A percentile compares a stretch with the other conserved stretches of the same genome.
These are phyloP conservation scores for Drosophila diplacantha DNA, from an alignment of 2,888 invertebrate species.

Conservation along the genomic window DNA sequence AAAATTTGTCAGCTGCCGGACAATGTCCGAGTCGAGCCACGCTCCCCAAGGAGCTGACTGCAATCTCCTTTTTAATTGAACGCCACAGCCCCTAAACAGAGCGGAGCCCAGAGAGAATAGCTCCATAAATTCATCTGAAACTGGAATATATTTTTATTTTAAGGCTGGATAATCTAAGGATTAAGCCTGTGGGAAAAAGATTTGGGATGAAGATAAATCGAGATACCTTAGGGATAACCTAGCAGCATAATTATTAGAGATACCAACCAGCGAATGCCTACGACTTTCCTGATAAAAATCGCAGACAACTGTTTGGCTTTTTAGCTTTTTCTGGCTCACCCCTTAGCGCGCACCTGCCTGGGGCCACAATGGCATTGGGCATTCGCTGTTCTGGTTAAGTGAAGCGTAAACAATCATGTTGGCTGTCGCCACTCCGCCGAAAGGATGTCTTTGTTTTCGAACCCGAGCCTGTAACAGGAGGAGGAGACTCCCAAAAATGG, in stretches of 20 bases:
- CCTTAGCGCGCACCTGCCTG: neutral
- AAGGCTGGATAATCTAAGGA: no score
- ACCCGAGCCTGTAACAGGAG: neutral
- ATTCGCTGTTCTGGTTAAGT: slow-evolving; percentile 46
- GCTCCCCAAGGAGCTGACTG: slow-evolving; percentile 28
- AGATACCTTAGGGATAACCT: no score
- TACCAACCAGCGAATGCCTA: neutral
- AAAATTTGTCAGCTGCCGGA: slow-evolving; percentile 49
- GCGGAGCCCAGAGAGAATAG: slow-evolving; percentile 6
- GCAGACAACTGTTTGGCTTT: neutral
- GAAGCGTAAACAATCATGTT: slow-evolving; percentile 54
- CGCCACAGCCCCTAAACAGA: neutral
- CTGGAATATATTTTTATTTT: slow-evolving; percentile 1
- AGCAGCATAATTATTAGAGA: neutral
- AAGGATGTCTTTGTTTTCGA: slow-evolving; percentile 53
- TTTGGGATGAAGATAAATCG: neutral
- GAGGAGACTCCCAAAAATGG: slow-evolving; percentile 36
- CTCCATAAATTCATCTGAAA: neutral
- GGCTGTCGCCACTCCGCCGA: slow-evolving; percentile 22
- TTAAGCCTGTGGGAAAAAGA: slow-evolving; percentile 6
- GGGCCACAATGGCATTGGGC: slow-evolving; percentile 2
- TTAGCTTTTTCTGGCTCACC: neutral
- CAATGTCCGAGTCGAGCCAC: slow-evolving; percentile 8
- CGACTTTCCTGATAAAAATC: slow-evolving; percentile 1
- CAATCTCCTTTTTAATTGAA: slow-evolving; percentile 33